Evolutionary conservation across 2,888 invertebrate genomes (phyloP).

Genomic region (Drosophila formosana): DNA sequence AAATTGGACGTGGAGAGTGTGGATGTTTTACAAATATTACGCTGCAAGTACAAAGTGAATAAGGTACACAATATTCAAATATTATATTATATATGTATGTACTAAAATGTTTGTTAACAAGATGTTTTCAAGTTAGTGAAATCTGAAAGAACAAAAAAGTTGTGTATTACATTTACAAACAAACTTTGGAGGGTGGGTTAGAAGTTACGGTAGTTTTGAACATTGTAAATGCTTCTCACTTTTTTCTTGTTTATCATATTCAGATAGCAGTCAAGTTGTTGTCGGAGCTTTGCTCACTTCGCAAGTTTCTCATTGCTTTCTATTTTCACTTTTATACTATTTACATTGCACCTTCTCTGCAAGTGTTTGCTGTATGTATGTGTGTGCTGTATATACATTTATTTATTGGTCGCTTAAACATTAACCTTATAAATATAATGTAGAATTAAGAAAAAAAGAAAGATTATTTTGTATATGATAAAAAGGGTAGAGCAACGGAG

Average conservation of each 20-base stretch:
- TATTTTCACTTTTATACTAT: conserved; percentile 29
- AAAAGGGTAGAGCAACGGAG: conserved; percentile 5
- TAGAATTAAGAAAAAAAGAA: conserved; percentile 19
- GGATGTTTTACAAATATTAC: conserved; percentile 41
- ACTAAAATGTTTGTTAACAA: conserved; percentile 21
- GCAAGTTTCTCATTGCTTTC: conserved; percentile 42
- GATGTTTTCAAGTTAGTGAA: conserved; percentile 37
- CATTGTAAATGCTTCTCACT: conserved; percentile 46
- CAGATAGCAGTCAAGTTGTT: conserved; percentile 5
- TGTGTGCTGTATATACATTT: conserved; percentile 58
- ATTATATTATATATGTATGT: conserved; percentile 13
- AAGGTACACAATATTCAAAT: conserved; percentile 42
- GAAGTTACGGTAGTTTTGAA: background rate
- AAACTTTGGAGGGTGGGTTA: conserved; percentile 2
- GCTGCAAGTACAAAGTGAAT: conserved; percentile 64
- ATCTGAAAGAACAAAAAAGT: conserved; percentile 11
- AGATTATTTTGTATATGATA: conserved; percentile 7
- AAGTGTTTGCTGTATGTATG: conserved; percentile 14
- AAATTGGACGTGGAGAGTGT: conserved; percentile 8
- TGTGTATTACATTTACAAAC: conserved; percentile 7
- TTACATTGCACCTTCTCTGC: conserved; percentile 48
- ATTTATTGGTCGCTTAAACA: conserved; percentile 74
- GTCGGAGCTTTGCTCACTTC: conserved; percentile 12
- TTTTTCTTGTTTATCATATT: background rate
- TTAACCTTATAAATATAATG: conserved; percentile 64